Evolutionary conservation across 1,140 invertebrate genomes (phyloP), one percentile per base, ranked within the genome.

Genomic region (Sycobia sp.): DNA sequence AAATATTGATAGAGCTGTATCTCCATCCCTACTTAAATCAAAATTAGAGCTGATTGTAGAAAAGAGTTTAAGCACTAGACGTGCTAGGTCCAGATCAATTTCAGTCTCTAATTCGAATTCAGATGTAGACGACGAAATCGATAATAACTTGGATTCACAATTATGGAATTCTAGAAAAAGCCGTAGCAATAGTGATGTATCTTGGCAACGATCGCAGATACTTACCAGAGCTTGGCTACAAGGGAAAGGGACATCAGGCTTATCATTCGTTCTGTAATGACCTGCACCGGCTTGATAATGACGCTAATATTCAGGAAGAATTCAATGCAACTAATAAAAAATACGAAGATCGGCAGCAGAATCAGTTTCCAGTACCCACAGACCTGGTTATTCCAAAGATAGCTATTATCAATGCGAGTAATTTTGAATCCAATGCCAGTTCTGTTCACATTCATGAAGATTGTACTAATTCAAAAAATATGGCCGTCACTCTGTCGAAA

Each of bases 11-110:
- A 72, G 81, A 18, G 85, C 85, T 9, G 85, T 87, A 0, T 86
- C 86, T 0, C 85, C 86, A 0, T 75, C 83, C 0, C 75, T 86
- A n/a, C 65, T 87, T 0, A 87, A 86, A 64, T 84, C 84, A 0
- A 75, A 77, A 8, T 51, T 85, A 23, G 82, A 85, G 43, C 49
- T 76, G 1, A 79, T 82, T 14, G 9, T 18, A 5, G 43, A 61
- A 50, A 11, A 23, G 8, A 3, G 62, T 65, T 11, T 53, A 66
- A n/a, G 59, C 10, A 64, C 69, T 0, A 13, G 36, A 0, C 9
- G 10, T 2, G 16, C 3, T 62, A 72, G 14, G 67, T 73, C 10
- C 66, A 59, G 57, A 75, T 73, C 53, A 71, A 76, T 4, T 72
- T 66, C 29, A 57, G 68, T 9, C 36, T 79, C 7, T 64, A 64